Percentiles rank a stretch among this genome's conserved stretches.
Conservation (phyloP, 2,797 vertebrate genomes). For the Platyrinchus mystaceus region DNA sequence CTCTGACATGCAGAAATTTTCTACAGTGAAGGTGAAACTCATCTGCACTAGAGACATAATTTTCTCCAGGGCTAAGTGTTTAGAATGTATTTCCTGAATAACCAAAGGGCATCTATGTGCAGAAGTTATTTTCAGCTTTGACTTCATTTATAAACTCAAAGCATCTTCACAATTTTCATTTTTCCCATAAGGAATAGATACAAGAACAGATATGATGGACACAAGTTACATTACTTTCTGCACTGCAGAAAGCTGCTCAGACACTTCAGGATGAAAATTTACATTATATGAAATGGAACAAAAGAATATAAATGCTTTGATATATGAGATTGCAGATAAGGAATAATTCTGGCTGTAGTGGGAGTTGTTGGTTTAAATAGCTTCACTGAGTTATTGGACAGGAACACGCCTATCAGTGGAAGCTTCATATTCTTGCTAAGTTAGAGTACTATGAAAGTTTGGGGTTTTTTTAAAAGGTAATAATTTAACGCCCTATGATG, state of each 20-base stretch:
- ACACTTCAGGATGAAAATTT: background rate
- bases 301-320: background rate
- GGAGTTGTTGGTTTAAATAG: background rate
- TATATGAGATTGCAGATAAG: background rate
- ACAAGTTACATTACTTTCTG: background rate
- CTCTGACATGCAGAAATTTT: conserved; percentile 16
- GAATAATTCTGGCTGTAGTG: background rate
- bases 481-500: background rate
- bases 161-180: background rate
- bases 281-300: background rate
- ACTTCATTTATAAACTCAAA: background rate
- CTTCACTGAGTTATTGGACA: background rate
- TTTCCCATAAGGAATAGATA: background rate
- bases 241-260: background rate
- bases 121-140: conserved; percentile 37
- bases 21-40: background rate
- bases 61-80: background rate
- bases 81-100: conserved; percentile 7
- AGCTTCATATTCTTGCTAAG: background rate
- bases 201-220: background rate
- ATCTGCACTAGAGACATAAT: background rate
- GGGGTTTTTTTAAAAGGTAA: background rate
- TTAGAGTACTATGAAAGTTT: background rate
- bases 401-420: background rate
- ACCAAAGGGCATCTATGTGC: background rate